Percentiles rank a stretch among this genome's conserved stretches.
phyloP scores from a whole-genome alignment of 1,140 invertebrate genomes.

The Tetragonula clypearis region DNA sequence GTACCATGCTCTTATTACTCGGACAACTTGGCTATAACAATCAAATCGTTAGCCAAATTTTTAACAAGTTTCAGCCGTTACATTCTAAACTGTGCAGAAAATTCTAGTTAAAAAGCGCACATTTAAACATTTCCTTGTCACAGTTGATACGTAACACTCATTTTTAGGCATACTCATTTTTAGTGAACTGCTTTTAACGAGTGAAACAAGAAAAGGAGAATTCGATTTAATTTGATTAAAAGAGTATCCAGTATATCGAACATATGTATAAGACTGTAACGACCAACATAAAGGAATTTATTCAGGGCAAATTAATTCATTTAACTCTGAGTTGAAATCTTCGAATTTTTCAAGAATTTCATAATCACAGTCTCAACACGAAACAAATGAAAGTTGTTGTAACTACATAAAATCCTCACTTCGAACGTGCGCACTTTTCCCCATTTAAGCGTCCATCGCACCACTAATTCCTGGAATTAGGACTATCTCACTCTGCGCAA shows the following conservation, averaged over 20 bases:
- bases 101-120: background rate
- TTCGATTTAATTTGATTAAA: background rate
- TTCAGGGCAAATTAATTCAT: background rate
- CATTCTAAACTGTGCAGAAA: background rate
- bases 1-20: background rate
- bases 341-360: too few relatives aligned
- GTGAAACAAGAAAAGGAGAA: background rate
- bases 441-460: too few relatives aligned
- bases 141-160: background rate
- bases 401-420: too few relatives aligned
- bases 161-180: too few relatives aligned
- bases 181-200: too few relatives aligned
- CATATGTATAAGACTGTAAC: too few relatives aligned
- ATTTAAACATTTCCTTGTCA: background rate
- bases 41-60: constrained; percentile 13
- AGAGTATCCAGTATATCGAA: too few relatives aligned
- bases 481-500: too few relatives aligned
- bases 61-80: background rate
- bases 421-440: too few relatives aligned
- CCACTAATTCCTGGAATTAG: too few relatives aligned
- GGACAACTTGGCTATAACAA: background rate
- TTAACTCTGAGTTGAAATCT: background rate
- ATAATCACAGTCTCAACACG: too few relatives aligned
- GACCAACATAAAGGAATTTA: background rate
- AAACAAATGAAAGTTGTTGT: too few relatives aligned